phyloP scores from a whole-genome alignment of 2,113 vertebrate genomes.

The Macrotis lagotis region DNA sequence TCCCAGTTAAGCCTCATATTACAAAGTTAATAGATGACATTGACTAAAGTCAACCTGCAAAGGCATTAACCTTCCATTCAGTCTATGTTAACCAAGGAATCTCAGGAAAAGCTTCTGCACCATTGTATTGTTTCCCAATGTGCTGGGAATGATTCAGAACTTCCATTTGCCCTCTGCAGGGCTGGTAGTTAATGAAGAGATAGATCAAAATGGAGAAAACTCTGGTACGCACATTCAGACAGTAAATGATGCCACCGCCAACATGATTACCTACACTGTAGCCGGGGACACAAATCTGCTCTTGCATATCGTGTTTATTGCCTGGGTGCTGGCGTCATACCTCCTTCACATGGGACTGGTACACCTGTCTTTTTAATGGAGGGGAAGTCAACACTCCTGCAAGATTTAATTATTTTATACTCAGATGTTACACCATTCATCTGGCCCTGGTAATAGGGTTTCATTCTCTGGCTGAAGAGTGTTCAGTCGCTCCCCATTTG shows the following conservation, averaged over 20 bases:
- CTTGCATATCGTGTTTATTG: slow-evolving; percentile 32
- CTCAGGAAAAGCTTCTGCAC: slow-evolving; percentile 9
- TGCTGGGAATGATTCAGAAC: slow-evolving; percentile 9
- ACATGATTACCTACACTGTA: slow-evolving; percentile 16
- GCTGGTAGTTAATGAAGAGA: slow-evolving; percentile 36
- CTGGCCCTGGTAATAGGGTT: slow-evolving; percentile 45
- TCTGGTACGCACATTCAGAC: slow-evolving; percentile 44
- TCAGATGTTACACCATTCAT: slow-evolving; percentile 49
- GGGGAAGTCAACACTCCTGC: slow-evolving; percentile 18
- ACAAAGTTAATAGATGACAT: background rate
- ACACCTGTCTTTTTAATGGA: slow-evolving; percentile 40
- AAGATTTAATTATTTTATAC: slow-evolving; percentile 52
- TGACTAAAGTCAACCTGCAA: background rate
- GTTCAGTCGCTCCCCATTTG: slow-evolving; percentile 36
- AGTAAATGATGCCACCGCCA: slow-evolving; percentile 15
- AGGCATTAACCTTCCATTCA: background rate
- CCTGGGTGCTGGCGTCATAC: slow-evolving; percentile 25
- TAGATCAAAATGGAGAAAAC: slow-evolving; percentile 53
- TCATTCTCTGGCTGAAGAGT: slow-evolving; percentile 38
- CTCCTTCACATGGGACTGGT: slow-evolving; percentile 41
- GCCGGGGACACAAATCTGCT: slow-evolving; percentile 19
- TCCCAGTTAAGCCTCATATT: background rate
- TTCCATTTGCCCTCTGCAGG: slow-evolving; percentile 30
- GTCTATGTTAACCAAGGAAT: slow-evolving; percentile 26
- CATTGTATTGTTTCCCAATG: slow-evolving; percentile 17